Conservation (phyloP, 2,888 invertebrate species). For the Synergus japonicus region DNA sequence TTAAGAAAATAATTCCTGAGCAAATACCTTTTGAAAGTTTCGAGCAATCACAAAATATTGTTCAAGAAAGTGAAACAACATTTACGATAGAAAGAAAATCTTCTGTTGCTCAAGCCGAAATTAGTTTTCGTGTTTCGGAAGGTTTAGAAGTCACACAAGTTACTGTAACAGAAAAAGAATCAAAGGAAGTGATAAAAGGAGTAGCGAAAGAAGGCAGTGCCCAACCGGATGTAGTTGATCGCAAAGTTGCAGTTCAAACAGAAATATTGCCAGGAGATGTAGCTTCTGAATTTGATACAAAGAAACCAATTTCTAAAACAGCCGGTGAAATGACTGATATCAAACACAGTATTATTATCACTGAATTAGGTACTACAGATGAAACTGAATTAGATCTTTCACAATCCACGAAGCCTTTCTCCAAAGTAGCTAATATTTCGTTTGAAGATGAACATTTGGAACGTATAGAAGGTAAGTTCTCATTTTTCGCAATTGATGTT, state of each 20-base stretch:
- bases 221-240: conserved; percentile 76
- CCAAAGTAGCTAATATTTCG: conserved; percentile 76
- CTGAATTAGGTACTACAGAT: conserved; percentile 77
- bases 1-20: conserved; percentile 70
- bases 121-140: conserved; percentile 69
- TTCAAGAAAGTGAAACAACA: conserved; percentile 67
- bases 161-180: conserved; percentile 72
- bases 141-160: conserved; percentile 76
- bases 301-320: conserved; percentile 66
- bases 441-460: conserved; percentile 72
- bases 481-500: conserved; percentile 2
- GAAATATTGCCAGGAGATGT: conserved; percentile 68
- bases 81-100: conserved; percentile 58
- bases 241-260: conserved; percentile 76
- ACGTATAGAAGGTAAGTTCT: conserved; percentile 70
- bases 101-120: conserved; percentile 63
- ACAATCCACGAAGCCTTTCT: conserved; percentile 74
- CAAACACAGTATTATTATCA: conserved; percentile 78
- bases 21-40: conserved; percentile 76
- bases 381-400: conserved; percentile 78
- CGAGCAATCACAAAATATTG: conserved; percentile 69
- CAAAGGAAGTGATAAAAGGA: conserved; percentile 74
- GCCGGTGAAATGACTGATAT: conserved; percentile 69
- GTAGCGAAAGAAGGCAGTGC: conserved; percentile 77
- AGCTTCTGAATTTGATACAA: conserved; percentile 63